Evolutionary conservation across 30 jellyfish, hydroid and myxozoan species (phyloP), one percentile per base, ranked within the genome.

Genomic region (Thelohanellus kitauei): DNA sequence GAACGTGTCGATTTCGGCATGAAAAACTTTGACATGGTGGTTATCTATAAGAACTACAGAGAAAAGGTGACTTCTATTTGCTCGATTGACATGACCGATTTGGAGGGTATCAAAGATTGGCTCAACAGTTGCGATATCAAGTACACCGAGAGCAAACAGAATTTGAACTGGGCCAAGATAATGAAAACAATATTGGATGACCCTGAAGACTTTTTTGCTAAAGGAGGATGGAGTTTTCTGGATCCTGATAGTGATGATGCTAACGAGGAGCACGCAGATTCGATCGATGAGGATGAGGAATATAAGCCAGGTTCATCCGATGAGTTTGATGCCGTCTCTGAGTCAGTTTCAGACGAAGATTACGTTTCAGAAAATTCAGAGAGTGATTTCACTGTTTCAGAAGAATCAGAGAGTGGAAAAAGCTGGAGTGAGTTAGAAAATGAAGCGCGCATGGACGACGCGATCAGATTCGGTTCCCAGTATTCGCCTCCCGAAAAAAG

Each of bases 171-270:
- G 99, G 38, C 73, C 18, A 82, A 82, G 47, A 82, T 82, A 37
- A 82, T 82, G 99, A 82, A 82, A 54, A 82, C 99, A 1, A 82
- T 82, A 39, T 64, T 64, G 47, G 88, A 66, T 33, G 60, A 53
- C 50, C 99, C 99, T 12, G 89, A 82, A 45, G 90, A 82, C 43
- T 82, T 82, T 60, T 82, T 82, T 37, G 88, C 57, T 33, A 60
- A 58, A 58, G 99, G 99, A n/a, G 99, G 99, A 30, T 82, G 99
- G 99, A 68, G 86, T 22, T 82, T 82, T 55, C 53, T 82, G 25
- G 99, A 82, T 23, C 99, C 99, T 0, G 51, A 82, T 32, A 64
- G 89, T 47, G 86, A 57, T 17, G 97, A 27, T 8, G 35, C 8
- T 27, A 51, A 22, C 18, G 51, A 9, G 33, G 97, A 41, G 11